Evolutionary conservation across 2,888 invertebrate genomes (phyloP), one percentile per base, ranked within the genome.

Genomic region (Drosophila merina): DNA sequence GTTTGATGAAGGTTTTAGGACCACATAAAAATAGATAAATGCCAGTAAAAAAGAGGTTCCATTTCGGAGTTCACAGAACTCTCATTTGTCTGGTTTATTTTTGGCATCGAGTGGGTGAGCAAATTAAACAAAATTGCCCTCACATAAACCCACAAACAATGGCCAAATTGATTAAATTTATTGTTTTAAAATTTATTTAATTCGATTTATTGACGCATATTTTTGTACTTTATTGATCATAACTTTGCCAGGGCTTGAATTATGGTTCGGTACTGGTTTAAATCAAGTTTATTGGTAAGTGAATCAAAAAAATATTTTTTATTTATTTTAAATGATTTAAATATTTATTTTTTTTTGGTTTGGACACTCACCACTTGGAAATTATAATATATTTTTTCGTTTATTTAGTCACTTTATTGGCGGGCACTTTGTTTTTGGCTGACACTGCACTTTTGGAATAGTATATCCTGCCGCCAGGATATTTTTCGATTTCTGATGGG

Each of bases 401-500:
- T 40, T 58, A 50, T 38, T 40, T 26, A 42, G 48, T 26, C 47
- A 44, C 55, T 55, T 48, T 28, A 14, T 25, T 36, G 31, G 6
- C 20, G 20, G 8, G 38, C 56, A 57, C 56, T 57, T 47, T 36
- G 44, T 54, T 59, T 12, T 40, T 9, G 10, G 38, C 30, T 10
- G 8, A 28, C 47, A 63, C 64, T 49, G 31, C 55, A 64, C 66
- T 56, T 44, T 26, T 7, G 14, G 42, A 9, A 9, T 7, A 1
- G 36, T 20, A n/a, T 70, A 72, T 85, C 79, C 83, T 79, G 77
- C 66, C 74, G 68, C n/a, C 71, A 83, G 82, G 82, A 83, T 73
- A 45, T 28, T 26, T 42, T 42, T 30, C 26, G 51, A 52, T 38
- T 49, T 36, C n/a, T 36, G 58, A 57, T 62, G 66, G 59, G 56